Conservation (phyloP, 1,140 invertebrate species). For the Dermatophagoides farinae region DNA sequence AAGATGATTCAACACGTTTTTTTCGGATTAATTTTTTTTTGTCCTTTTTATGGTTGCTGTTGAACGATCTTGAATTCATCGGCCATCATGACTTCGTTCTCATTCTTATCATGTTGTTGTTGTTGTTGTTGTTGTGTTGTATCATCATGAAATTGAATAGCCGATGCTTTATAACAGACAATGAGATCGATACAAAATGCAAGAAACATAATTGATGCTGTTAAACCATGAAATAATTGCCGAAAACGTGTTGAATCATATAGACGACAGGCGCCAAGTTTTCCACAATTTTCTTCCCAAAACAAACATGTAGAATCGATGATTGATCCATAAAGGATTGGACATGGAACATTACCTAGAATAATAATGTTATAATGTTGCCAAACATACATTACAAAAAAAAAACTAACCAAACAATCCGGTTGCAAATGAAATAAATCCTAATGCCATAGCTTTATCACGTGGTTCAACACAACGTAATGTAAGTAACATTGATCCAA, state of each 20-base stretch:
- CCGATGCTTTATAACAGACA: slow-evolving; percentile 57
- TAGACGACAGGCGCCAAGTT: slow-evolving; percentile 54
- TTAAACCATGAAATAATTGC: slow-evolving; percentile 68
- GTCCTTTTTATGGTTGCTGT: no score
- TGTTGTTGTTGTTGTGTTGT: slow-evolving; percentile 2
- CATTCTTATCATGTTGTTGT: neutral
- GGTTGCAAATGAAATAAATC: slow-evolving; percentile 76
- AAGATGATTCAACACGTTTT: no score
- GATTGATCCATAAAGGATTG: slow-evolving; percentile 71
- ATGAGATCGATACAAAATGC: slow-evolving; percentile 59
- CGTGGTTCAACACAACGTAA: slow-evolving; percentile 67
- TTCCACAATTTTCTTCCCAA: slow-evolving; percentile 54
- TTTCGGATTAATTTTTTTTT: no score
- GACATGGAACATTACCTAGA: slow-evolving; percentile 64
- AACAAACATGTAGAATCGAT: slow-evolving; percentile 74
- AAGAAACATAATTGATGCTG: slow-evolving; percentile 51
- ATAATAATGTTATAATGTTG: slow-evolving; percentile 5
- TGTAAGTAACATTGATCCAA: slow-evolving; percentile 69
- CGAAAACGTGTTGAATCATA: slow-evolving; percentile 64
- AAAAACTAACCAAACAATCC: slow-evolving; percentile 53
- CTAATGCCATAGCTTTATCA: slow-evolving; percentile 82
- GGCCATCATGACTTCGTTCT: neutral
- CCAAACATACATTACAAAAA: slow-evolving; percentile 3
- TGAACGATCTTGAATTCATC: no score
- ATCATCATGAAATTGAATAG: slow-evolving; percentile 44